phyloP scores from a whole-genome alignment of 2,888 invertebrate species.

The Cephalotes varians region DNA sequence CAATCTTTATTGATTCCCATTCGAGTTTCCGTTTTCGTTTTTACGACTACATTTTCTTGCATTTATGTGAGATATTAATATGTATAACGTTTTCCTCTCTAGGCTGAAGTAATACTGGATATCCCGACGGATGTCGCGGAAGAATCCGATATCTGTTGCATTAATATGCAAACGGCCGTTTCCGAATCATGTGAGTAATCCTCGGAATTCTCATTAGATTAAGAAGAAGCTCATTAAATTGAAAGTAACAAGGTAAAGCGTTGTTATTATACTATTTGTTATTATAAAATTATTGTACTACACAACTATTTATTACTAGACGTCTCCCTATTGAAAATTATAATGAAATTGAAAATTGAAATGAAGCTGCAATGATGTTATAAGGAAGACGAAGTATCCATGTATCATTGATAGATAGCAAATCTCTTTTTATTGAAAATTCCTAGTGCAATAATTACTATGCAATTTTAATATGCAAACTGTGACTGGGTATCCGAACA shows the following conservation, averaged over 20 bases:
- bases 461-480: background rate
- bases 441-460: background rate
- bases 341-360: background rate
- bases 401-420: background rate
- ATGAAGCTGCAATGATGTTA: background rate
- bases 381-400: background rate
- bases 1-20: no score
- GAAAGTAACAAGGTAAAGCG: background rate
- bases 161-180: constrained; percentile 57
- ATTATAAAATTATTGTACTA: no score
- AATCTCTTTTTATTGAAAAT: background rate
- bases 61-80: background rate
- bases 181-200: constrained; percentile 52
- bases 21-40: no score
- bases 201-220: background rate
- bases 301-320: background rate
- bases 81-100: background rate
- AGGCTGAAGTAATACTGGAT: constrained; percentile 71
- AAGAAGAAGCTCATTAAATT: background rate
- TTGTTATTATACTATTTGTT: no score
- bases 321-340: background rate
- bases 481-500: background rate
- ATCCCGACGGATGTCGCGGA: constrained; percentile 46
- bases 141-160: constrained; percentile 53
- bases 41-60: no score